Evolutionary conservation across 2,797 vertebrate species (phyloP).

Genomic region (Graptemys geographica): DNA sequence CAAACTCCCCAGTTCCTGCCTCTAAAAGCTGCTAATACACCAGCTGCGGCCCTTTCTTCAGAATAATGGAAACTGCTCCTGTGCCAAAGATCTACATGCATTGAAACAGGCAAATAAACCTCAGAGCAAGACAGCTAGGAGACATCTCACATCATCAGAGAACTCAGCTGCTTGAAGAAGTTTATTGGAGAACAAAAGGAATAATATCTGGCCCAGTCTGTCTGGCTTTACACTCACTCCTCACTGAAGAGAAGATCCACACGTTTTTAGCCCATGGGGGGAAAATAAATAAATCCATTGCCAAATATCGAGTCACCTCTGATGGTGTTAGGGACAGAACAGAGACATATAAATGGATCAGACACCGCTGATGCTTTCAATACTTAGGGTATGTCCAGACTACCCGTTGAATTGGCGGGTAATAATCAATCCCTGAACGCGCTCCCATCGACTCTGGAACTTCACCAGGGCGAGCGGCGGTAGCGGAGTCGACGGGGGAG

Average conservation of each 20-base stretch:
- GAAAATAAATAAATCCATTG: constrained; percentile 21
- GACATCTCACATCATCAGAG: not conserved
- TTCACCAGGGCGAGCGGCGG: too few relatives aligned
- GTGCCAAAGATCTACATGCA: not conserved
- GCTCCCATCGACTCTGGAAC: too few relatives aligned
- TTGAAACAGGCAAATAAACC: constrained; percentile 27
- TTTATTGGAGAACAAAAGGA: constrained; percentile 14
- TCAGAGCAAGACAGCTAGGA: constrained; percentile 5
- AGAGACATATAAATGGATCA: not conserved
- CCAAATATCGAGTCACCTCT: not conserved
- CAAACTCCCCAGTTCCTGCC: not conserved
- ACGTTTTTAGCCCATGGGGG: not conserved
- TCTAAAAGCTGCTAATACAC: not conserved
- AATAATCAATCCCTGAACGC: too few relatives aligned
- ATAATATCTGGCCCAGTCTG: not conserved
- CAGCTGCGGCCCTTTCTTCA: not conserved
- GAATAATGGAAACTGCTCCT: not conserved
- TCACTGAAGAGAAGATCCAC: not conserved
- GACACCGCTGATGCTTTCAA: not conserved
- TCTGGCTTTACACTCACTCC: not conserved
- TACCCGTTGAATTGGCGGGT: too few relatives aligned
- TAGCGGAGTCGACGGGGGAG: too few relatives aligned
- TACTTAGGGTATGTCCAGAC: too few relatives aligned
- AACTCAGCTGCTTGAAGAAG: constrained; percentile 30
- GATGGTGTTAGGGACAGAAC: constrained; percentile 5